Evolutionary conservation across 1,140 invertebrate genomes (phyloP), one percentile per base, ranked within the genome.

Genomic region (Hyphantria cunea): DNA sequence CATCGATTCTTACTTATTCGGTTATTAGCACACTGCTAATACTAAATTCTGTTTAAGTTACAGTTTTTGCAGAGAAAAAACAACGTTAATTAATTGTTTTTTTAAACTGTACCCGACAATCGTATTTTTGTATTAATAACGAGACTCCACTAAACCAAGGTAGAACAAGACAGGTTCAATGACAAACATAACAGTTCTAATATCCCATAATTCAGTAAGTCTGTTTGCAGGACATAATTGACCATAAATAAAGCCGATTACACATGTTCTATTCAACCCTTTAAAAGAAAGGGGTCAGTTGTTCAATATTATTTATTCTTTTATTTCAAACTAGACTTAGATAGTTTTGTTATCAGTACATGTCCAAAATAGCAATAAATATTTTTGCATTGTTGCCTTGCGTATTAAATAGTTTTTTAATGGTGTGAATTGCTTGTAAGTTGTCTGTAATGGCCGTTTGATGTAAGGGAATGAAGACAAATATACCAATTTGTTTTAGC

Each of bases 191-290:
- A 82, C 80, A 68, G 64, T 60, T 74, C 72, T 79, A 68, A 74
- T 75, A 71, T 70, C 34, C 59, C 59, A 70, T 68, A 66, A 71
- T 74, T 66, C 54, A 63, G 70, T 68, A 70, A 62, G 78, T 77
- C 78, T 72, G 66, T 81, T 76, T 66, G 55, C 72, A 64, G 66
- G 72, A 78, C 78, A 86, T 89, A 89, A 89, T 86, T 87, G 84
- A 84, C 86, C 84, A 89, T 89, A 89, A 86, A 89, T 89, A 86
- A 89, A 76, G 71, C 44, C 79, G 66, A 82, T 80, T 74, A 88
- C 80, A 85, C 73, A 74, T 88, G 80, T 86, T 84, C 76, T 75
- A 76, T 76, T 70, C 71, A 70, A 74, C 77, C 77, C 72, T 69
- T 70, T 48, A 31, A 70, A 58, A 66, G 49, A 77, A 75, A 64